Evolutionary conservation across 2,113 vertebrate species (phyloP), one percentile per base, ranked within the genome.

Genomic region (Cyanoderma ruficeps): DNA sequence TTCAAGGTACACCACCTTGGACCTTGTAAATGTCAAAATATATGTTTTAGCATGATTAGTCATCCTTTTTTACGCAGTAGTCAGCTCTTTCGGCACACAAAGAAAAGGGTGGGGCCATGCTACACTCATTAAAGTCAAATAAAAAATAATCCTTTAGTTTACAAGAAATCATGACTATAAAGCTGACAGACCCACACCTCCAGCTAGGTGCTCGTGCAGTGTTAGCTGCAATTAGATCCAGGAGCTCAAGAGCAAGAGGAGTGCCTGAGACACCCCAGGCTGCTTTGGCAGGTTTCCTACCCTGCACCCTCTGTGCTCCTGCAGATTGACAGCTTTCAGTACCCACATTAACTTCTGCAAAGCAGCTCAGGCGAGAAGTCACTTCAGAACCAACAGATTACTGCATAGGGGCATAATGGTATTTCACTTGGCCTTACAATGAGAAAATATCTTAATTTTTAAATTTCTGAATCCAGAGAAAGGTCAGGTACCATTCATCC

Each of bases 1-100:
- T 82, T 89, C 82, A 41, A 85, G 70, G 31, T 60, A 23, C 39
- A 89, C 75, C 33, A 76, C 17, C n/a, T 46, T 44, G n/a, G 25
- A 91, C 90, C 65, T 87, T n/a, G 52, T 89, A 96, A 96, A 89
- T 89, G 92, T 89, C 86, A 77, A 77, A 95, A 50, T 2, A 21
- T 16, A 7, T 59, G 80, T 83, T 94, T 78, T 55, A 89, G 14
- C 9, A 24, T 22, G 50, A 78, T 93, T 80, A 91, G 55, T 93
- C 80, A 91, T 37, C 15, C 22, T 49, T 50, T 55, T 42, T 24
- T 47, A 55, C 6, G 68, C 70, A 80, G 61, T 44, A 79, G 53
- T 65, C 79, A 85, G 24, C 22, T 71, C 49, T 64, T 57, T 20
- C 61, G 79, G 79, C 80, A 67, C 64, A 70, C 7, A 33, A 9